Evolutionary conservation across 2,797 vertebrate genomes (phyloP), one percentile per base, ranked within the genome.

Genomic region (Gallinago nigripennis): DNA sequence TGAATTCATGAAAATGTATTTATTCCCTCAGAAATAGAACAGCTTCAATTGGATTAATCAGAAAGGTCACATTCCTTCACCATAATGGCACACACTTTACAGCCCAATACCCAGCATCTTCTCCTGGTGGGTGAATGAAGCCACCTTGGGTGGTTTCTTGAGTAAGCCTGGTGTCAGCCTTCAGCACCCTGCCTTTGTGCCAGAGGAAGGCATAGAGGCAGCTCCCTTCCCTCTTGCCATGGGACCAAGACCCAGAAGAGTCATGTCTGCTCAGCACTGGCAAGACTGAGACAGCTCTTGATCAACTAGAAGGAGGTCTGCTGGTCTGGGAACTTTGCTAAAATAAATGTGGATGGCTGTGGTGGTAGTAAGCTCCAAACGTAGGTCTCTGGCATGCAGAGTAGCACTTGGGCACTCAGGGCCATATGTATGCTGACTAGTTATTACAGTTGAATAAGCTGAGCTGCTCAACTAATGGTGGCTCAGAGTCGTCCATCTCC

Each of bases 381-480:
- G 37, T 12, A 76, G 28, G 46, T 57, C 31, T 80, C 16, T 72
- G 45, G 20, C 19, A 63, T 7, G 17, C 14, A 25, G 25, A 5
- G 20, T 43, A 51, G 54, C 30, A 17, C 37, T 35, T 53, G 30
- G 12, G 16, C 31, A 85, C 11, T 8, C n/a, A 57, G 1, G 1
- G 39, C 46, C 30, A 54, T 3, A 0, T 5, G 16, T 60, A 31
- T 25, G 21, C 11, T 2, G 0, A 27, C n/a, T 35, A 23, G 11
- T 33, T 82, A 60, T 33, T 48, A 35, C 21, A 65, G 27, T n/a
- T 60, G 27, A 81, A 73, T 61, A 25, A 81, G 13, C 16, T 73
- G 68, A 63, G 28, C 57, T 51, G 30, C 9, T 80, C 19, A 48
- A 16, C 23, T 8, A 28, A n/a, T 30, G 3, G 65, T 41, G 41